These are phyloP conservation scores for Proisotoma minuta DNA, from an alignment of 2,888 invertebrate genomes.

Conservation along the genomic window DNA sequence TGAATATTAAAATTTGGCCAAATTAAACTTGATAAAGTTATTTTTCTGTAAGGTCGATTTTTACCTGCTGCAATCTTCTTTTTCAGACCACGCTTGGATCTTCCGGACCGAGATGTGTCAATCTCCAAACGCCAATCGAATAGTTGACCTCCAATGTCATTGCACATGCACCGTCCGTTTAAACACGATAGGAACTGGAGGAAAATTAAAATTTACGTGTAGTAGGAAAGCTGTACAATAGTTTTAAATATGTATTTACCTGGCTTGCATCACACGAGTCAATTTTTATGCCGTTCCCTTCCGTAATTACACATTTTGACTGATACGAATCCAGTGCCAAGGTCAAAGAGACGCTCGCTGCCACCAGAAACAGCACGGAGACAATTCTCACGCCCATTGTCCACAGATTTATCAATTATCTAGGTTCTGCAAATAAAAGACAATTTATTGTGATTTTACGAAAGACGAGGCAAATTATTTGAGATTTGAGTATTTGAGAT, in stretches of 20 bases:
- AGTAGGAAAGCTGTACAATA: too few relatives aligned
- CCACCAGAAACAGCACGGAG: not conserved
- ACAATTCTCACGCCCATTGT: not conserved
- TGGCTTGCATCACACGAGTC: slow-evolving; percentile 19
- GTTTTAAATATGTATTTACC: too few relatives aligned
- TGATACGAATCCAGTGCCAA: not conserved
- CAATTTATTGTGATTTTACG: too few relatives aligned
- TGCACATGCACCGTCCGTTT: slow-evolving; percentile 16
- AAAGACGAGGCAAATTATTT: too few relatives aligned
- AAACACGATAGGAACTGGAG: slow-evolving; percentile 7
- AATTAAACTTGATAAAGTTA: too few relatives aligned
- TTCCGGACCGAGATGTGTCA: not conserved
- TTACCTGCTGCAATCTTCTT: slow-evolving; percentile 8
- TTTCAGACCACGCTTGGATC: slow-evolving; percentile 10
- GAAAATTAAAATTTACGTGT: too few relatives aligned
- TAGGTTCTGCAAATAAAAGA: too few relatives aligned
- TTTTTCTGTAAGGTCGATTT: too few relatives aligned
- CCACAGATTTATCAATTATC: too few relatives aligned
- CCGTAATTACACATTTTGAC: slow-evolving; percentile 13
- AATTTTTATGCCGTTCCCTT: slow-evolving; percentile 12
- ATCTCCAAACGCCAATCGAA: slow-evolving; percentile 7
- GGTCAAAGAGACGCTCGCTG: not conserved
- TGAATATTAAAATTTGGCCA: too few relatives aligned
- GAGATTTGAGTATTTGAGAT: too few relatives aligned
- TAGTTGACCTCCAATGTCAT: slow-evolving; percentile 17